Conservation (phyloP, 2,113 vertebrate species). For the Mohoua ochrocephala region DNA sequence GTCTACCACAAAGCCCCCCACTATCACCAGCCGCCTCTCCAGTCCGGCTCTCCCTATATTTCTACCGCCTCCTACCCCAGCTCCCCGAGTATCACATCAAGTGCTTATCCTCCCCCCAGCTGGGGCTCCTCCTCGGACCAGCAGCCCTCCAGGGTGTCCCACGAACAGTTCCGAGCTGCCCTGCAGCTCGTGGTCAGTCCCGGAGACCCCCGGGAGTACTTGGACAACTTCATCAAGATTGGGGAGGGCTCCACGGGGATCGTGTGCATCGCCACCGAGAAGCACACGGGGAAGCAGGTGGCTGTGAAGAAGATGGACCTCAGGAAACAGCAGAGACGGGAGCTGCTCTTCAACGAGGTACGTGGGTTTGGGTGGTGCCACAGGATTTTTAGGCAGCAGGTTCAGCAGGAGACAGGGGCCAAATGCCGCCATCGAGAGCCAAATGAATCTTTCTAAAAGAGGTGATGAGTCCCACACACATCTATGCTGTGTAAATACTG, state of each 20-base stretch:
- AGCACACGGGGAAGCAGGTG: conserved; percentile 94
- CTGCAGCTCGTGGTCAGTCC: conserved; percentile 96
- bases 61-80: conserved; percentile 92
- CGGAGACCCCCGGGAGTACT: conserved; percentile 92
- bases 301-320: conserved; percentile 99
- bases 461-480: fast-evolving
- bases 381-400: background rate
- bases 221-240: conserved; percentile 98
- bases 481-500: fast-evolving
- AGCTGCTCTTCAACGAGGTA: conserved; percentile 98
- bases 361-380: fast-evolving
- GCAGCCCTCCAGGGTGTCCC: conserved; percentile 92
- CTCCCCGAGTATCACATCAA: conserved; percentile 87
- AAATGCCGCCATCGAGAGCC: background rate
- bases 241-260: conserved; percentile 98
- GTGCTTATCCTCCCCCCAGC: conserved; percentile 90
- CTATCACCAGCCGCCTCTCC: conserved; percentile 84
- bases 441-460: background rate
- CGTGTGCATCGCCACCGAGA: conserved; percentile 95
- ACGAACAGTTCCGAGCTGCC: conserved; percentile 96
- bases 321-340: conserved; percentile 93
- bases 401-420: fast-evolving
- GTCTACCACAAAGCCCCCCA: conserved; percentile 87
- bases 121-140: conserved; percentile 94
- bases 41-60: conserved; percentile 88